Evolutionary conservation across 2,888 invertebrate genomes (phyloP).

Genomic region (Sesia apiformis): DNA sequence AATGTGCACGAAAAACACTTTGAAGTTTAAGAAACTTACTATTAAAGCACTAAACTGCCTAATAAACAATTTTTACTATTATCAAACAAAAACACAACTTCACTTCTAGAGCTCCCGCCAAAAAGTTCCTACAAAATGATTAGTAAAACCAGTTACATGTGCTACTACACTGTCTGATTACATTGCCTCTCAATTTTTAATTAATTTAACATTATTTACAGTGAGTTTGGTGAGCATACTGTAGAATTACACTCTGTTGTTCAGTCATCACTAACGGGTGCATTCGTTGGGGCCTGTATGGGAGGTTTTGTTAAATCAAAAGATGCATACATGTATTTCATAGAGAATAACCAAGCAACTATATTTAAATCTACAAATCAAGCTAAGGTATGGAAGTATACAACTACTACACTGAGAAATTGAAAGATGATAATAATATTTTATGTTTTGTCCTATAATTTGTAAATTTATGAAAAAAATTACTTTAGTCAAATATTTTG

Average conservation of each 20-base stretch:
- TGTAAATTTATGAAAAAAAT: background rate
- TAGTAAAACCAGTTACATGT: background rate
- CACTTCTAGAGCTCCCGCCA: no score
- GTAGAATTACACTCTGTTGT: conserved; percentile 76
- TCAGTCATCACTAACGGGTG: conserved; percentile 75
- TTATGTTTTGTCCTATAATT: background rate
- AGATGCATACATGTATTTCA: conserved; percentile 77
- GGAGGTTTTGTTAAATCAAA: conserved; percentile 79
- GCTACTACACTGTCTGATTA: background rate
- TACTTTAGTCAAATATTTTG: background rate
- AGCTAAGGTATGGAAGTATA: conserved; percentile 74
- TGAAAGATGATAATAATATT: background rate
- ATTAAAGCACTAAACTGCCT: no score
- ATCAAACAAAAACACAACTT: no score
- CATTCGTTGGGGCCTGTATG: conserved; percentile 76
- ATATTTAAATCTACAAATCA: conserved; percentile 77
- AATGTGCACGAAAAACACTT: no score
- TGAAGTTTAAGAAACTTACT: no score
- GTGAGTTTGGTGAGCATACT: conserved; percentile 78
- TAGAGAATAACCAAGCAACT: conserved; percentile 84
- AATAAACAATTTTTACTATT: no score
- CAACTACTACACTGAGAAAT: background rate
- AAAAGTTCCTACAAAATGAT: background rate
- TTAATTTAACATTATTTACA: conserved; percentile 39
- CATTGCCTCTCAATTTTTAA: background rate